Conservation (phyloP, 2,888 invertebrate species). For the Drosophila limbata region DNA sequence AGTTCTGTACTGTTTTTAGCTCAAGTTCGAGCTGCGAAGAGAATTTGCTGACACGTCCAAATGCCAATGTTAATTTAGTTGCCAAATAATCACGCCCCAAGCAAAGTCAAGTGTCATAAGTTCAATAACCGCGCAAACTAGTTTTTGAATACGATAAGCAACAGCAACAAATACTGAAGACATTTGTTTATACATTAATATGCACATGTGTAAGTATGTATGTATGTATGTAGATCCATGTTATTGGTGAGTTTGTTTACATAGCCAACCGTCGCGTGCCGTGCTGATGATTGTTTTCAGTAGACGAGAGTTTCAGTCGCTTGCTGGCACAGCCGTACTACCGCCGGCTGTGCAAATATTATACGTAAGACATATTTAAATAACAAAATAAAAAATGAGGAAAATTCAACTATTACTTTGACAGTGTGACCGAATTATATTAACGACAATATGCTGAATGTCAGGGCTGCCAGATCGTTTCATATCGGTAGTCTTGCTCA, state of each 20-base stretch:
- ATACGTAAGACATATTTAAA: slow-evolving; percentile 25
- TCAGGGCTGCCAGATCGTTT: slow-evolving; percentile 20
- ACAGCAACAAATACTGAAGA: slow-evolving; percentile 31
- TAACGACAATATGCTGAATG: background rate
- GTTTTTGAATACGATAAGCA: slow-evolving; percentile 67
- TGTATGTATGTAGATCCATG: slow-evolving; percentile 8
- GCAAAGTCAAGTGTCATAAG: slow-evolving; percentile 72
- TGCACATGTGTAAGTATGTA: slow-evolving; percentile 3
- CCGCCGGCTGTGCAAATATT: slow-evolving; percentile 48
- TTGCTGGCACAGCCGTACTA: slow-evolving; percentile 32
- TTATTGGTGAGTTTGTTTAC: slow-evolving; percentile 32
- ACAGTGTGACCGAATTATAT: slow-evolving; percentile 20
- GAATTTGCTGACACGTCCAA: slow-evolving; percentile 36
- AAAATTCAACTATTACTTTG: slow-evolving; percentile 14
- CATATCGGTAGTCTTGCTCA: background rate
- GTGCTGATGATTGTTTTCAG: background rate
- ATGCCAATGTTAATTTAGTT: slow-evolving; percentile 24
- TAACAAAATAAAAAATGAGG: background rate
- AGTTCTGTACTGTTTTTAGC: slow-evolving; percentile 13
- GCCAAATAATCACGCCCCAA: slow-evolving; percentile 26
- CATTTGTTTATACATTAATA: slow-evolving; percentile 27
- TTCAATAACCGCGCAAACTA: slow-evolving; percentile 71
- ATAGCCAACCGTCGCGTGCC: slow-evolving; percentile 5
- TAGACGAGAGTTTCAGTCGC: slow-evolving; percentile 2
- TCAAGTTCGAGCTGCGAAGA: slow-evolving; percentile 22